A percentile compares a stretch with the other conserved stretches of the same genome.
These are phyloP conservation scores for Drosophila orena DNA, from an alignment of 1,140 invertebrate species.

Conservation along the genomic window DNA sequence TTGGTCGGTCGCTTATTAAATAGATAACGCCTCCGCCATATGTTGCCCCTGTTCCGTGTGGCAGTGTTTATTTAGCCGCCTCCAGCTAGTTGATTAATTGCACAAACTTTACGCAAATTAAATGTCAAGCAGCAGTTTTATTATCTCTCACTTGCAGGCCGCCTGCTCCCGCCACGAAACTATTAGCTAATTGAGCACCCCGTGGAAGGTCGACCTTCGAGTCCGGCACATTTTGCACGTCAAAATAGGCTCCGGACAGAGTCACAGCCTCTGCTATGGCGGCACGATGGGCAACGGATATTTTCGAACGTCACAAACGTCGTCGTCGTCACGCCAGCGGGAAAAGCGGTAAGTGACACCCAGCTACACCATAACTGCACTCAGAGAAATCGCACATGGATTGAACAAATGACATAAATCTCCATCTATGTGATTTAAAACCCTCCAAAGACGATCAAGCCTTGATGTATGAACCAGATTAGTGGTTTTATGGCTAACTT, in stretches of 20 bases:
- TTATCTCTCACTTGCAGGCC: slow-evolving; percentile 52
- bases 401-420: no score
- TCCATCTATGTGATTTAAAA: no score
- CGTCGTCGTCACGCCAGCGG: slow-evolving; percentile 65
- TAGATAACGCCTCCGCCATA: slow-evolving; percentile 12
- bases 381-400: not conserved
- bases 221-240: slow-evolving; percentile 74
- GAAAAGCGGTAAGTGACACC: slow-evolving; percentile 81
- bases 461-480: not conserved
- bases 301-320: slow-evolving; percentile 84
- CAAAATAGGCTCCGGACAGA: slow-evolving; percentile 85
- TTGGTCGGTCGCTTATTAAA: slow-evolving; percentile 40
- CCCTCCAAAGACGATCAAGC: no score
- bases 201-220: slow-evolving; percentile 22
- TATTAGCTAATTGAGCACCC: slow-evolving; percentile 1
- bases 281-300: slow-evolving; percentile 84
- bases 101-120: slow-evolving; percentile 35
- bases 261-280: slow-evolving; percentile 85
- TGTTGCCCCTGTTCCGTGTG: not conserved
- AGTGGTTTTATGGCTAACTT: not conserved
- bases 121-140: slow-evolving; percentile 50
- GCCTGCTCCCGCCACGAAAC: not conserved
- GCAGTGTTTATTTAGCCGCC: slow-evolving; percentile 7
- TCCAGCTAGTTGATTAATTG: slow-evolving; percentile 56
- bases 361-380: slow-evolving; percentile 2